Evolutionary conservation across 2,113 vertebrate genomes (phyloP).

Genomic region (Thinocorus orbignyianus): DNA sequence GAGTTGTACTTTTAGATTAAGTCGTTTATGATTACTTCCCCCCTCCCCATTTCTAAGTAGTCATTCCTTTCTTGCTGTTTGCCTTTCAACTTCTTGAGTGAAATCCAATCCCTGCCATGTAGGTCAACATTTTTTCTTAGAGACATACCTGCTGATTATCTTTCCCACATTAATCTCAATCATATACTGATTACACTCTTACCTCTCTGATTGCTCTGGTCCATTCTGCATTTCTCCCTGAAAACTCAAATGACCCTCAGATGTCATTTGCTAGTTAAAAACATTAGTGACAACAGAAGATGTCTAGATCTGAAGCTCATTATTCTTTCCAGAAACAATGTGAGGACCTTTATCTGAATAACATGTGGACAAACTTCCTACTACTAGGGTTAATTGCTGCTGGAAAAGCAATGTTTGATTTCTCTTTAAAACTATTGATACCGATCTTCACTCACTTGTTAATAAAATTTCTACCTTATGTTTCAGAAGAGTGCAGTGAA

Average conservation of each 20-base stretch:
- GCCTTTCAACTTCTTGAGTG: constrained; percentile 37
- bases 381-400: constrained; percentile 12
- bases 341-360: not conserved
- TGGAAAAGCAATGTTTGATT: not conserved
- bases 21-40: not conserved
- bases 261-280: not conserved
- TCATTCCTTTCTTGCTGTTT: constrained; percentile 41
- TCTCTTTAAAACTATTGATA: not conserved
- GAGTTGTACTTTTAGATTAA: not conserved
- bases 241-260: not conserved
- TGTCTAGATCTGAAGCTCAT: constrained; percentile 14
- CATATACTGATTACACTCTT: constrained; percentile 21
- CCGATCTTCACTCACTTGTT: not conserved
- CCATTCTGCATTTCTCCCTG: not conserved
- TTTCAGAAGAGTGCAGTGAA: not conserved
- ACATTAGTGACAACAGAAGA: not conserved
- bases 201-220: constrained; percentile 11
- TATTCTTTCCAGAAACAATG: constrained; percentile 4
- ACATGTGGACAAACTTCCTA: not conserved
- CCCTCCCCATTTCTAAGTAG: not conserved
- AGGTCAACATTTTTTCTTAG: constrained; percentile 13
- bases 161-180: constrained; percentile 54
- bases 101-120: constrained; percentile 8
- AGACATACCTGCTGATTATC: constrained; percentile 34
- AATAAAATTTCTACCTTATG: not conserved